Base-by-base conservation (phyloP, 2,113 vertebrate genomes). In the Cariama cristata region DNA sequence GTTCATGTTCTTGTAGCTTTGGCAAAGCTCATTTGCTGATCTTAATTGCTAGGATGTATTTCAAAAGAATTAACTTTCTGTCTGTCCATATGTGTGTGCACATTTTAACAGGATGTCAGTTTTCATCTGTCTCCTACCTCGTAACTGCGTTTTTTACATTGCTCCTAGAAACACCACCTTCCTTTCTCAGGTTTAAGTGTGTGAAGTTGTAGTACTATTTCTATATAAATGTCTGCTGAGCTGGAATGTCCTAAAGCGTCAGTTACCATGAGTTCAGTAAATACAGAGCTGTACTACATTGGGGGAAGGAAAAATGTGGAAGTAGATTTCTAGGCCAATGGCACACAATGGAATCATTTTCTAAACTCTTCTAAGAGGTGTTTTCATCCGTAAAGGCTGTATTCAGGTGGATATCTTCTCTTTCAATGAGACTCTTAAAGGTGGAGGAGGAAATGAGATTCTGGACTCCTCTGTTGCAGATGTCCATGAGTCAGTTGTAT, bases 61-160 rank as follows among this genome's bases (percentile, higher is more conserved):
- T 94, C 74, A 66, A 49, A 69, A 72, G 8, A 85, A 80, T 88
- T 56, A 59, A 40, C 63, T 91, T 94, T 76, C 40, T 2, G 1
- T 53, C 62, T 17, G 7, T 76, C 81, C 67, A 8, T 92, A 30
- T 62, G 59, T 42, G 53, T 59, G 63, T 67, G n/a, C 86, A 80
- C 38, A 33, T 89, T 94, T 95, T 92, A 93, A 40, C 55, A 92
- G 47, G 72, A 89, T 95, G 93, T 91, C 83, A 83, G 28, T 83
- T 91, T 88, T 92, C 83, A 55, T 88, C 91, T 91, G 26, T 82
- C 66, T 47, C 50, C 52, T 79, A 3, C 77, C 77, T 94, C 2
- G 0, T 58, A 50, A 35, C 60, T 87, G 88, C 73, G 0, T 42
- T 52, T 74, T 53, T 69, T n/a, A 17, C 6, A 14, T 30, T 66